Evolutionary conservation across 2,888 invertebrate genomes (phyloP).

Genomic region (Agrochola circellaris): DNA sequence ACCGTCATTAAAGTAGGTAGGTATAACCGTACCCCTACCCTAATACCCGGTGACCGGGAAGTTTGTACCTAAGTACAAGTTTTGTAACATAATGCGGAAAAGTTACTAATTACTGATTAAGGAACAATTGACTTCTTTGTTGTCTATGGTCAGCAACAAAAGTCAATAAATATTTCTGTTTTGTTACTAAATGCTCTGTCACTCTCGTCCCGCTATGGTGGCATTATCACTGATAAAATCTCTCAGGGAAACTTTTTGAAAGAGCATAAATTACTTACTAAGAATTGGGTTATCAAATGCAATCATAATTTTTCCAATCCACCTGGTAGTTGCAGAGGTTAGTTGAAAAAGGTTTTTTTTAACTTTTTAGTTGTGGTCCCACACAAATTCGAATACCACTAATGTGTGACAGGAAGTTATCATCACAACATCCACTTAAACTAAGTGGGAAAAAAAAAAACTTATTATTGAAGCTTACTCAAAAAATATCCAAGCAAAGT

Average conservation of each 20-base stretch:
- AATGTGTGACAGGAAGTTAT: too few species aligned
- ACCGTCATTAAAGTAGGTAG: background rate
- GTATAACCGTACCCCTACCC: background rate
- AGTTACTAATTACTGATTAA: background rate
- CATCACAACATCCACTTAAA: too few species aligned
- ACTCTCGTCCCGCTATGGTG: background rate
- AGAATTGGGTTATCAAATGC: too few species aligned
- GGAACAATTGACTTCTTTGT: conserved; percentile 13
- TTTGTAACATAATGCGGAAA: background rate
- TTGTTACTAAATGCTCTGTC: background rate
- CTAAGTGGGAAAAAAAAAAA: too few species aligned
- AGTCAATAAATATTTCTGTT: background rate
- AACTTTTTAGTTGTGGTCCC: too few species aligned
- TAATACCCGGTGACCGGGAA: background rate
- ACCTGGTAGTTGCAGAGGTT: too few species aligned
- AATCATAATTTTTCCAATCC: too few species aligned
- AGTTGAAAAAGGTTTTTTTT: too few species aligned
- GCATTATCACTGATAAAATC: background rate
- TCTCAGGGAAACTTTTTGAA: background rate
- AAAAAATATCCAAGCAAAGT: too few species aligned
- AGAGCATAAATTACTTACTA: background rate
- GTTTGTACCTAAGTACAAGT: background rate
- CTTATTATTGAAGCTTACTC: too few species aligned
- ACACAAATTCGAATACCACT: too few species aligned
- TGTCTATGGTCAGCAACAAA: conserved; percentile 8